Percentiles rank a stretch among this genome's conserved stretches.
These are phyloP conservation scores for Trypoxylus dichotomus DNA, from an alignment of 1,140 invertebrate genomes.

Conservation along the genomic window DNA sequence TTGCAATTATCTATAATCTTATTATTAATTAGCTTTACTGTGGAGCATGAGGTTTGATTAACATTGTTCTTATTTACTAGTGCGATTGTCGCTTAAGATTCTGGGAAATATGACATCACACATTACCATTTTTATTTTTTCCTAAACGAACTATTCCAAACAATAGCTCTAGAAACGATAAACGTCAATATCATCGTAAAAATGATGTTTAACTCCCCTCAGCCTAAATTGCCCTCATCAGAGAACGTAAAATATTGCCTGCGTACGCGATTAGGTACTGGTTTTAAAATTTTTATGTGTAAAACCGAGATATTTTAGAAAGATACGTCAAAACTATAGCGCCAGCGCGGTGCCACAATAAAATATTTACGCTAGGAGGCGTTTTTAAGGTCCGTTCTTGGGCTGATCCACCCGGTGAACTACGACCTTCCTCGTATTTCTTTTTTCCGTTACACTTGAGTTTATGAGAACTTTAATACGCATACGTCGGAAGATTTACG, in stretches of 20 bases:
- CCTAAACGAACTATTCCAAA: not conserved
- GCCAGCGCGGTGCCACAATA: slow-evolving; percentile 26
- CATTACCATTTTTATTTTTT: no score
- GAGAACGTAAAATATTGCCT: not conserved
- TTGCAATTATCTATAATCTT: no score
- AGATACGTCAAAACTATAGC: slow-evolving; percentile 26
- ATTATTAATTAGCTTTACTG: no score
- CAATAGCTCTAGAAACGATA: not conserved
- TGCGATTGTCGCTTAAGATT: no score
- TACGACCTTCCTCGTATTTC: slow-evolving; percentile 27
- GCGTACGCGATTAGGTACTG: not conserved
- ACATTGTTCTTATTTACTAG: no score
- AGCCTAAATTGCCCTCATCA: not conserved
- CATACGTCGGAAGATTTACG: slow-evolving; percentile 12
- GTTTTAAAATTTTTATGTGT: slow-evolving; percentile 5
- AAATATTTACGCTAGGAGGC: slow-evolving; percentile 14
- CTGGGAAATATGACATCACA: no score
- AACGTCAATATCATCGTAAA: slow-evolving; percentile 8
- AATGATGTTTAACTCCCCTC: not conserved
- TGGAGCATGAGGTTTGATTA: no score
- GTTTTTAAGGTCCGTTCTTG: not conserved
- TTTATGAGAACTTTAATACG: slow-evolving; percentile 26
- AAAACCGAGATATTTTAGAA: not conserved
- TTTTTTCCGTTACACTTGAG: slow-evolving; percentile 16
- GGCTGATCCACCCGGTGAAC: slow-evolving; percentile 8